These are phyloP conservation scores for Ctenochaetus hawaiiensis DNA, from an alignment of 2,797 vertebrate species.

Conservation along the genomic window DNA sequence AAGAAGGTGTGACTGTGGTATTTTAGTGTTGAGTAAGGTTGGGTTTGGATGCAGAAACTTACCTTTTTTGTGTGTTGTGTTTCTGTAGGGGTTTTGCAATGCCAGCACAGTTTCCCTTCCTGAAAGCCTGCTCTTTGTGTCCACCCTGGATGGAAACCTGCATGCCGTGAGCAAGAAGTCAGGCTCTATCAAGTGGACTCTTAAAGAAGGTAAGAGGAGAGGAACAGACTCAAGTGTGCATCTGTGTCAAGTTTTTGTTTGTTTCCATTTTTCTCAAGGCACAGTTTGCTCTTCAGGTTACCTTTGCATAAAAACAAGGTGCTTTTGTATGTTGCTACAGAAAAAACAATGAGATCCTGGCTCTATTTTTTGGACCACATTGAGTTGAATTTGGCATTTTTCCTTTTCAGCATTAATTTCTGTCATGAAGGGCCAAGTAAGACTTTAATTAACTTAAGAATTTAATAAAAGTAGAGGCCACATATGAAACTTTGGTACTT, in stretches of 20 bases:
- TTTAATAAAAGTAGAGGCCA: background rate
- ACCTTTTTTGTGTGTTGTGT: constrained; percentile 21
- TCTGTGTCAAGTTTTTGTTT: constrained; percentile 13
- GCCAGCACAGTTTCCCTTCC: constrained; percentile 92
- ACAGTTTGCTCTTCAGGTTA: constrained; percentile 40
- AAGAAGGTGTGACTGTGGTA: background rate
- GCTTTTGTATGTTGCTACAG: constrained; percentile 17
- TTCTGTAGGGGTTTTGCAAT: constrained; percentile 83
- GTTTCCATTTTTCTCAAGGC: background rate
- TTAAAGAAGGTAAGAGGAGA: constrained; percentile 93
- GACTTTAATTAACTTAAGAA: background rate
- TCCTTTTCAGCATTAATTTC: constrained; percentile 1
- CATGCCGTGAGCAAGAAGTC: constrained; percentile 98
- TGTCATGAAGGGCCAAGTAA: background rate
- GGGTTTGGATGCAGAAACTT: background rate
- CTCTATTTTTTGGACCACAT: constrained; percentile 2
- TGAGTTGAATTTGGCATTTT: background rate
- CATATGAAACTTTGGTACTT: background rate
- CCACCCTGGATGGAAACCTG: constrained; percentile 95
- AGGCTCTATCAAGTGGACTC: constrained; percentile 96
- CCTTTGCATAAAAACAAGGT: constrained; percentile 17
- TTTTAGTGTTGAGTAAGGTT: background rate
- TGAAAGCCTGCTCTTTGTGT: constrained; percentile 96
- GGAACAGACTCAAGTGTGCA: background rate
- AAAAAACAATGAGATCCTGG: constrained; percentile 5